Evolutionary conservation across 2,888 invertebrate species (phyloP).

Genomic region (Cheilosia vulpina): DNA sequence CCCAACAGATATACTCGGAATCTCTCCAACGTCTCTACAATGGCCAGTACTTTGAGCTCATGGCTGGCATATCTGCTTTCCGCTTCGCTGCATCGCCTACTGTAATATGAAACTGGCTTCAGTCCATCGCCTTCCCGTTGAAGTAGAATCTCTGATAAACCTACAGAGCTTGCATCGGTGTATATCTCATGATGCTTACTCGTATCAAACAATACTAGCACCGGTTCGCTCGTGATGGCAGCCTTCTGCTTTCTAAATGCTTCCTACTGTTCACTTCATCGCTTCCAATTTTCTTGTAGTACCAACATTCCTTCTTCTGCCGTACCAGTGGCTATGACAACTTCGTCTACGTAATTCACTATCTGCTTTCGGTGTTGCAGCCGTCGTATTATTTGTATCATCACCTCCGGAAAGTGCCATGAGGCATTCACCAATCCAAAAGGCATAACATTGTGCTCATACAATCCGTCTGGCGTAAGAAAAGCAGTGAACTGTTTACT

Average conservation of each 20-base stretch:
- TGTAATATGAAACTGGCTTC: conserved; percentile 47
- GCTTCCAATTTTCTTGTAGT: conserved; percentile 22
- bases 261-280: conserved; percentile 4
- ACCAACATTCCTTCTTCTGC: background rate
- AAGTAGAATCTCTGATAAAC: conserved; percentile 26
- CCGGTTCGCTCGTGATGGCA: conserved; percentile 13
- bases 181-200: conserved; percentile 33
- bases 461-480: conserved; percentile 22
- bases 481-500: conserved; percentile 77
- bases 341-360: conserved; percentile 27
- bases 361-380: background rate
- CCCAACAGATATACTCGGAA: conserved; percentile 59
- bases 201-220: conserved; percentile 28
- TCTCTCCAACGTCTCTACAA: background rate
- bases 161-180: conserved; percentile 25
- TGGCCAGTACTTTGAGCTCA: too few species aligned
- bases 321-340: background rate
- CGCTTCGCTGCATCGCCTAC: conserved; percentile 21
- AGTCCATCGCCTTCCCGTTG: conserved; percentile 14
- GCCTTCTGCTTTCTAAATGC: background rate
- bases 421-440: too few species aligned
- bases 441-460: too few species aligned
- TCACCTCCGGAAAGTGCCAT: conserved; percentile 73
- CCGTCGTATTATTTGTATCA: conserved; percentile 39
- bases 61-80: too few species aligned